Evolutionary conservation across 2,113 vertebrate species (phyloP).

Genomic region (Eira barbara): DNA sequence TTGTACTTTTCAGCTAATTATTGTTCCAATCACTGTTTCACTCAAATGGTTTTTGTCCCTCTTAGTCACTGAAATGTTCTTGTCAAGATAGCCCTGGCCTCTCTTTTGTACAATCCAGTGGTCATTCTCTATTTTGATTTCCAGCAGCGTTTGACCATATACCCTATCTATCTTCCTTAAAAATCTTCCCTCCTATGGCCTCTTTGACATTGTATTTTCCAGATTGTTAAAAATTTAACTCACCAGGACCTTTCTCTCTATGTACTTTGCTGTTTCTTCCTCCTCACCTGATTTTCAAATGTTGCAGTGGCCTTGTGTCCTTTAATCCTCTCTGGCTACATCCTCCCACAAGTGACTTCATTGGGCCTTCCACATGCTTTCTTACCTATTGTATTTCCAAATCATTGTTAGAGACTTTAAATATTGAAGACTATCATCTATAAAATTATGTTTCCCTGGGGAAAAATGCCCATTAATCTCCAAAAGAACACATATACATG

Average conservation of each 20-base stretch:
- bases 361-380: neutral
- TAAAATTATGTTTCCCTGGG: neutral
- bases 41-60: neutral
- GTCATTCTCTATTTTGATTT: neutral
- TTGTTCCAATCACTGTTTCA: neutral
- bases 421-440: neutral
- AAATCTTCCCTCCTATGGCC: neutral
- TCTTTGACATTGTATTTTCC: neutral
- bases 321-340: neutral
- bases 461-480: neutral
- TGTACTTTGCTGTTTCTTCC: neutral
- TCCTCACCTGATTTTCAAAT: neutral
- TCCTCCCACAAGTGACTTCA: neutral
- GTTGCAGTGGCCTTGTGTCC: neutral
- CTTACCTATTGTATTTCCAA: neutral
- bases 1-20: neutral
- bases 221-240: neutral
- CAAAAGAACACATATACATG: neutral
- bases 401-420: neutral
- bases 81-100: neutral
- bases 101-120: neutral
- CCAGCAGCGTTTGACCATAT: neutral
- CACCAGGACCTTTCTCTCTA: neutral
- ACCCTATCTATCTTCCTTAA: neutral
- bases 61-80: neutral